phyloP scores from a whole-genome alignment of 2,888 invertebrate genomes.

The Eucriotettix oculatus region DNA sequence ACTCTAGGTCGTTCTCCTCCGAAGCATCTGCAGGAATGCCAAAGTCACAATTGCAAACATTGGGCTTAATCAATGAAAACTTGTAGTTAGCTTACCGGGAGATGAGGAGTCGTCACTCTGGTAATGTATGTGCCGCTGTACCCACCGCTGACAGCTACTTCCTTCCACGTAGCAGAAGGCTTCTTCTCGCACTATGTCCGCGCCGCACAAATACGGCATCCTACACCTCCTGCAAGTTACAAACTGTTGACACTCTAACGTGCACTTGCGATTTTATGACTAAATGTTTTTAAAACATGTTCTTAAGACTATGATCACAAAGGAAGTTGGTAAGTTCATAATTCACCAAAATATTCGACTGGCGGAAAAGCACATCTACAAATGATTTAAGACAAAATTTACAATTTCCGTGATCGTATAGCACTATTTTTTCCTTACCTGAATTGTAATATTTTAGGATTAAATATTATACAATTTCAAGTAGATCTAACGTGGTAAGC shows the following conservation, averaged over 20 bases:
- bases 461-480: no score
- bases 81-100: background rate
- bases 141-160: slow-evolving; percentile 61
- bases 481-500: no score
- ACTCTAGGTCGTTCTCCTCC: background rate
- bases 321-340: no score
- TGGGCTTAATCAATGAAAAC: background rate
- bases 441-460: no score
- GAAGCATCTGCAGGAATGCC: background rate
- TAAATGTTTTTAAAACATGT: no score
- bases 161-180: slow-evolving; percentile 74
- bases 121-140: slow-evolving; percentile 18
- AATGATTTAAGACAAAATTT: no score
- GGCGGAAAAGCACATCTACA: no score
- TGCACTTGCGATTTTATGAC: background rate
- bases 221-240: slow-evolving; percentile 46
- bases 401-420: no score
- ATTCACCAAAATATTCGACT: no score
- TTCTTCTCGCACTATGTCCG: slow-evolving; percentile 60
- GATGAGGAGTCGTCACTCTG: background rate
- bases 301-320: no score
- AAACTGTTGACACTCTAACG: background rate
- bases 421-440: no score
- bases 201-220: slow-evolving; percentile 54
- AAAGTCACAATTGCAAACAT: background rate